Conservation (phyloP, 2,888 invertebrate species). For the Chymomyza procnemis region DNA sequence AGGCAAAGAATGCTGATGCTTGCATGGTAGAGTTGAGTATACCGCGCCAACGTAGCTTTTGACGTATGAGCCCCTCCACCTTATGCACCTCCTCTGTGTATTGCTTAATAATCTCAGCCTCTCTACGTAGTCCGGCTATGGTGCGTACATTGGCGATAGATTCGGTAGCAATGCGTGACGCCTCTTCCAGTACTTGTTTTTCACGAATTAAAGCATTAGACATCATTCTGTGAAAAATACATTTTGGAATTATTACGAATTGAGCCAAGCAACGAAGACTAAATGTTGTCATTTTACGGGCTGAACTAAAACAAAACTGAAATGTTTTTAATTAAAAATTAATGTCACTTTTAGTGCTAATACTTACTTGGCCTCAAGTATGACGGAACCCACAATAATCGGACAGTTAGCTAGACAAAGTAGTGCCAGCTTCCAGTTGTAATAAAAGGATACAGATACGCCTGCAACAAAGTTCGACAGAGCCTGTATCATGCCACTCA, state of each 20-base stretch:
- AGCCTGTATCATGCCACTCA: constrained; percentile 85
- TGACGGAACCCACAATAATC: constrained; percentile 84
- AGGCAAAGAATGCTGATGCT: constrained; percentile 85
- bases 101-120: constrained; percentile 81
- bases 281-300: too few species aligned
- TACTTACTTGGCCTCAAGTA: constrained; percentile 81
- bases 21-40: constrained; percentile 85
- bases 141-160: constrained; percentile 87
- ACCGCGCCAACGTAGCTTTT: constrained; percentile 83
- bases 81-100: constrained; percentile 81
- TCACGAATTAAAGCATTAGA: constrained; percentile 82
- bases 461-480: constrained; percentile 83
- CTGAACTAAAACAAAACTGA: too few species aligned
- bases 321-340: too few species aligned
- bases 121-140: constrained; percentile 84
- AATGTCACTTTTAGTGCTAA: background rate
- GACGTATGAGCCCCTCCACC: constrained; percentile 80
- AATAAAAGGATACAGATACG: constrained; percentile 82
- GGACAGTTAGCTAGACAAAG: constrained; percentile 84
- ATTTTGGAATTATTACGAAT: background rate
- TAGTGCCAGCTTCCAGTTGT: constrained; percentile 85
- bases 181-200: constrained; percentile 83
- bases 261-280: too few species aligned
- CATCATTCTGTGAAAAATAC: constrained; percentile 79
- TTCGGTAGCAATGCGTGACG: constrained; percentile 86